Evolutionary conservation across 2,113 vertebrate species (phyloP), one percentile per base, ranked within the genome.

Genomic region (Indicator indicator): DNA sequence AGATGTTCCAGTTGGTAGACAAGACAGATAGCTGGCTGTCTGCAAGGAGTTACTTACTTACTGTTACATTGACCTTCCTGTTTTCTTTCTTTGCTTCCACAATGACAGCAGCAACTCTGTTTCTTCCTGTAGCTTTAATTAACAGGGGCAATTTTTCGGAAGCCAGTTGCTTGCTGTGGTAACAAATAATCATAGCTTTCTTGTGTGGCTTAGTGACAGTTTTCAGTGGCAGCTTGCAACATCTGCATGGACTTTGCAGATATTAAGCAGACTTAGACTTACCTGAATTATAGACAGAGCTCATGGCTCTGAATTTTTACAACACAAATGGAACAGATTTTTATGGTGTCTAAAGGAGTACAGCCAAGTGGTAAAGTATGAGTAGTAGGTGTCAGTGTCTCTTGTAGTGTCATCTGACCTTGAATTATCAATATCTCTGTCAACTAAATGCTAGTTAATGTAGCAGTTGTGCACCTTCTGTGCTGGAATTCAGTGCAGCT

Each of bases 21-120:
- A 0, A 33, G n/a, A 28, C 30, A 38, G n/a, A 32, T 23, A n/a
- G 9, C 26, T 5, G 2, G 16, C n/a, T 44, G 23, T 40, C 50
- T 58, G 14, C 36, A 63, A 13, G 7, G 30, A 52, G 12, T 26
- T 24, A 12, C 11, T 26, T 24, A 12, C 11, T 50, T 23, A 50
- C 21, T 50, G 50, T 52, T 52, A 12, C 16, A 7, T 5, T 62
- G 56, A 8, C 13, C 7, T 63, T 11, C 26, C 32, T 77, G 32
- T 15, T 62, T 84, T 70, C 26, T 38, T 58, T 5, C 33, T 74
- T 78, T 63, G 14, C 38, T 81, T 70, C 56, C 2, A 1, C 14
- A 7, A 7, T 0, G 1, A 40, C 36, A 85, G 30, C 36, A 46
- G 32, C 10, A 64, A 11, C 10, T 64, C 13, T 58, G 0, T 32